These are phyloP conservation scores for Crotalus horridus DNA, from an alignment of 2,113 vertebrate species.

Conservation along the genomic window DNA sequence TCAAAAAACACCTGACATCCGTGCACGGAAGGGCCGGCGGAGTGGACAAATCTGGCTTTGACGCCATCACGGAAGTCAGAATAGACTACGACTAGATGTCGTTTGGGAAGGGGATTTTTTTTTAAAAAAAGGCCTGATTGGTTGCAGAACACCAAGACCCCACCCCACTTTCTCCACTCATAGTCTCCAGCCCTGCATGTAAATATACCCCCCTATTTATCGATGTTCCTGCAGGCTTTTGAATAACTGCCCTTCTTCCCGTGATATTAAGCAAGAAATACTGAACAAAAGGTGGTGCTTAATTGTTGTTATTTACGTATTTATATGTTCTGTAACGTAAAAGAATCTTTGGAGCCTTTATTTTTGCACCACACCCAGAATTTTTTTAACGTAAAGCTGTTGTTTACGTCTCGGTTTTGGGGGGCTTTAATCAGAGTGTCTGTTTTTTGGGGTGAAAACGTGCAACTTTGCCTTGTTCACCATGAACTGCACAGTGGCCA, in stretches of 20 bases:
- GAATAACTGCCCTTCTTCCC: neutral
- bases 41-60: conserved; percentile 65
- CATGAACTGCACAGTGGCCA: neutral
- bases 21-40: conserved; percentile 73
- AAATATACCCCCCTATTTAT: neutral
- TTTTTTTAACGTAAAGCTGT: neutral
- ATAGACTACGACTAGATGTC: conserved; percentile 66
- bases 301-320: neutral
- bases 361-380: neutral
- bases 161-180: rapidly evolving
- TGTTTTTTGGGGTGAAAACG: neutral
- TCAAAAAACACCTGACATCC: conserved; percentile 82
- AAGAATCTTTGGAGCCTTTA: neutral
- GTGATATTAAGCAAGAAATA: neutral
- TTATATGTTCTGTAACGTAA: neutral
- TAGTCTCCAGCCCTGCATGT: too few relatives aligned
- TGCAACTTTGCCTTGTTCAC: neutral
- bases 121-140: neutral
- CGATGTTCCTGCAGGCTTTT: neutral
- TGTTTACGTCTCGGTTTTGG: neutral
- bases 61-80: conserved; percentile 67
- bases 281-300: neutral
- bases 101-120: neutral
- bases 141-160: neutral
- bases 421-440: neutral